Conservation (phyloP, 1,140 invertebrate genomes). For the Heliothis virescens region DNA sequence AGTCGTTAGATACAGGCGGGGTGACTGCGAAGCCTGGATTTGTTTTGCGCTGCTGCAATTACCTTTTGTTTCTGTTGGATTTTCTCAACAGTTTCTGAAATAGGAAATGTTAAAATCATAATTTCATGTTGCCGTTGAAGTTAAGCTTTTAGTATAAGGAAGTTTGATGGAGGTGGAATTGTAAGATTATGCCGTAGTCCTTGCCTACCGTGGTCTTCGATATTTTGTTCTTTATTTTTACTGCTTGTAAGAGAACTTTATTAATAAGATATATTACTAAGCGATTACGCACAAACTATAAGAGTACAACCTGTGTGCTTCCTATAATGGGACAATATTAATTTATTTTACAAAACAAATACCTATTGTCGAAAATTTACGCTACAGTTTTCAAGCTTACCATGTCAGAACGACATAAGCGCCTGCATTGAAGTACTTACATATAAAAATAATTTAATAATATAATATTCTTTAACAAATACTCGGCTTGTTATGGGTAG, state of each 20-base stretch:
- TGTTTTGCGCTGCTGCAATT: conserved; percentile 46
- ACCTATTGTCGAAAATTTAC: too few relatives aligned
- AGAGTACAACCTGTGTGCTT: too few relatives aligned
- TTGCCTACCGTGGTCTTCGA: neutral
- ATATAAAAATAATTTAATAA: conserved; percentile 6
- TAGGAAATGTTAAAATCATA: conserved; percentile 35
- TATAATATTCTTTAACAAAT: conserved; percentile 22
- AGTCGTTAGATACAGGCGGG: conserved; percentile 51
- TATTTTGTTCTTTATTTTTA: too few relatives aligned
- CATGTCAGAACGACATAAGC: too few relatives aligned
- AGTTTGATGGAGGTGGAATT: neutral
- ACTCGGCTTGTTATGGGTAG: conserved; percentile 30
- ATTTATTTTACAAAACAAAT: too few relatives aligned
- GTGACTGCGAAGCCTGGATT: conserved; percentile 58
- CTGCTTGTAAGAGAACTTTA: too few relatives aligned
- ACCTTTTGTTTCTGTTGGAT: conserved; percentile 41
- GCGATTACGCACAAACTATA: too few relatives aligned
- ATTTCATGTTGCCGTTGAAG: conserved; percentile 21
- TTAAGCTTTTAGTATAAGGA: conserved; percentile 6
- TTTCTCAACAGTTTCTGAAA: conserved; percentile 34
- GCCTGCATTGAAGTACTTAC: neutral
- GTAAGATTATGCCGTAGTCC: neutral
- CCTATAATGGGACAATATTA: too few relatives aligned
- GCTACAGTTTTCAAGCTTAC: too few relatives aligned
- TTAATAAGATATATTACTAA: too few relatives aligned